Evolutionary conservation across 2,797 vertebrate species (phyloP).

Genomic region (Diplodus sargus): DNA sequence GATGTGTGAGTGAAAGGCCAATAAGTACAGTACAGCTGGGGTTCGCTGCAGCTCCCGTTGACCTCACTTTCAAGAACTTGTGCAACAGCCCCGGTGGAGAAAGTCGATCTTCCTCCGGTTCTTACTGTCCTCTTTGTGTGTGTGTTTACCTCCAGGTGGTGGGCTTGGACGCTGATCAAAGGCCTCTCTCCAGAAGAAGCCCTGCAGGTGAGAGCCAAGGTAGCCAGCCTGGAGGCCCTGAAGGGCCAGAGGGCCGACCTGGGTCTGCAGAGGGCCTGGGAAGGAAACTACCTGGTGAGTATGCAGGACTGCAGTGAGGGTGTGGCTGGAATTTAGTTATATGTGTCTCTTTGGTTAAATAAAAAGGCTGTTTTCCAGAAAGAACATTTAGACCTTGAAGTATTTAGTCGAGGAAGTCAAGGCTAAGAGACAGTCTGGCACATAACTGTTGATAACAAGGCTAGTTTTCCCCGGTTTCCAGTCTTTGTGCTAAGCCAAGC

Average conservation of each 20-base stretch:
- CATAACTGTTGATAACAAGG: too few relatives aligned
- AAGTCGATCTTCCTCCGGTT: slow-evolving; percentile 26
- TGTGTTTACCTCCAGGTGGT: slow-evolving; percentile 88
- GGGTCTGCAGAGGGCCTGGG: slow-evolving; percentile 93
- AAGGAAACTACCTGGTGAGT: slow-evolving; percentile 93
- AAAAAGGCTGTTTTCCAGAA: too few relatives aligned
- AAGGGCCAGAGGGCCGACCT: slow-evolving; percentile 94
- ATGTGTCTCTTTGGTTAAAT: too few relatives aligned
- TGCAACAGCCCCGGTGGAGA: slow-evolving; percentile 13
- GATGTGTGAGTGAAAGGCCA: slow-evolving; percentile 50
- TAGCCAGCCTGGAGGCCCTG: slow-evolving; percentile 91
- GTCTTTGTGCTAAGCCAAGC: neutral
- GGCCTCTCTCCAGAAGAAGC: slow-evolving; percentile 89
- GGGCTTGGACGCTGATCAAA: slow-evolving; percentile 93
- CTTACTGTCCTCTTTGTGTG: slow-evolving; percentile 27
- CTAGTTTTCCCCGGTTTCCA: too few relatives aligned
- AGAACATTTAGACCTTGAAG: too few relatives aligned
- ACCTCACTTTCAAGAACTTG: neutral
- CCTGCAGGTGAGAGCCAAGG: slow-evolving; percentile 94
- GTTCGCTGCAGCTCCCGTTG: slow-evolving; percentile 9
- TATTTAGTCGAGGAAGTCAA: too few relatives aligned
- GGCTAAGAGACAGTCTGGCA: too few relatives aligned
- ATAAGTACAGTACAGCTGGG: slow-evolving; percentile 30
- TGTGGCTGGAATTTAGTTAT: neutral
- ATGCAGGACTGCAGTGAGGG: neutral